These are phyloP conservation scores for Pagrus major DNA, from an alignment of 2,113 vertebrate species.

Conservation along the genomic window DNA sequence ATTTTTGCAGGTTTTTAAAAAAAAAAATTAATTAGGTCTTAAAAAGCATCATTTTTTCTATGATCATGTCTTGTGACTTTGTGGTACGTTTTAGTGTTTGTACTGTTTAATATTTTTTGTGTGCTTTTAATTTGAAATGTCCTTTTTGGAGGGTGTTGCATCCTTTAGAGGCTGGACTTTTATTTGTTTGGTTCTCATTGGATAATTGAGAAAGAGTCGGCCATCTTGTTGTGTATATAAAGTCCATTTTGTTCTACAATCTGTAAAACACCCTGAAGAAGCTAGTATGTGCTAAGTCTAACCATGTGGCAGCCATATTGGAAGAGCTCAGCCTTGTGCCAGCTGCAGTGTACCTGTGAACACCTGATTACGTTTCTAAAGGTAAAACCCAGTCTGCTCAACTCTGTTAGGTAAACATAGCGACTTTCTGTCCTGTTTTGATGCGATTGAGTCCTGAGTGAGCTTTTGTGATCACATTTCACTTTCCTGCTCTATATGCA, in stretches of 20 bases:
- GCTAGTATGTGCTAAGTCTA: background rate
- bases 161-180: background rate
- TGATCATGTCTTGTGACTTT: background rate
- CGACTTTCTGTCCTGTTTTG: background rate
- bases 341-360: background rate
- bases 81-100: background rate
- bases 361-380: background rate
- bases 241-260: accelerated
- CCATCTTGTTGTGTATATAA: constrained; percentile 8
- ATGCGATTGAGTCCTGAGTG: background rate
- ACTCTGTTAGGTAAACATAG: background rate
- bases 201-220: constrained; percentile 1
- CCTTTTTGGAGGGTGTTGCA: background rate
- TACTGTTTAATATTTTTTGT: background rate
- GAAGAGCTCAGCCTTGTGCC: background rate
- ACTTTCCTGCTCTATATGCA: too few relatives aligned
- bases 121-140: background rate
- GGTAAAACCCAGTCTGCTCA: background rate
- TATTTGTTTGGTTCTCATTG: background rate
- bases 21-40: background rate
- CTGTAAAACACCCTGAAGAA: background rate
- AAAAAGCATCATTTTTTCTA: background rate
- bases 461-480: too few relatives aligned
- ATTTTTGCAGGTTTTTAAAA: background rate
- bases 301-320: background rate